These are phyloP conservation scores for Theocolax elegans DNA, from an alignment of 1,140 invertebrate species.

Conservation along the genomic window DNA sequence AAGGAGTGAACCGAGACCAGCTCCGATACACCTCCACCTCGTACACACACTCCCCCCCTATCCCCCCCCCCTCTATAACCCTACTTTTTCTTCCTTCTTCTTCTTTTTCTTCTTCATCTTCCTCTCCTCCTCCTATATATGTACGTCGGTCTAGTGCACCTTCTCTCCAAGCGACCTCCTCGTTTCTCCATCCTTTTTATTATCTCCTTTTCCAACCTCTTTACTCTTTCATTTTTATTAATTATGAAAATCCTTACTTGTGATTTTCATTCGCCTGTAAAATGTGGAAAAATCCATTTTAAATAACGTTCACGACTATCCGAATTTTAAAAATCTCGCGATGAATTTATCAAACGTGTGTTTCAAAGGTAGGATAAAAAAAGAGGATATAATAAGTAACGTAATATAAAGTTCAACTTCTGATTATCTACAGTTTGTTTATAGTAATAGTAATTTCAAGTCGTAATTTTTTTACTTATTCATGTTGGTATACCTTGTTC, in stretches of 20 bases:
- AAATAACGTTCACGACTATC: too few species aligned
- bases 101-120: not conserved
- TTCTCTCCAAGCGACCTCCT: not conserved
- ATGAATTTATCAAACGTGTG: too few species aligned
- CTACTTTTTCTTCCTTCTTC: not conserved
- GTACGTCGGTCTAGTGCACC: constrained; percentile 17
- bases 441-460: too few species aligned
- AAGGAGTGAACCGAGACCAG: not conserved
- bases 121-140: not conserved
- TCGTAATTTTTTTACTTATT: too few species aligned
- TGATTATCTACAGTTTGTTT: too few species aligned
- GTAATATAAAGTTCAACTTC: not conserved
- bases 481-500: too few species aligned
- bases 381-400: not conserved
- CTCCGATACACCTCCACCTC: constrained; percentile 7
- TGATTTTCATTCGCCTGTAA: too few species aligned
- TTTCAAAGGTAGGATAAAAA: too few species aligned
- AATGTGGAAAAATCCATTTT: too few species aligned
- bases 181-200: not conserved
- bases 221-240: not conserved
- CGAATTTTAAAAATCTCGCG: too few species aligned
- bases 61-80: not conserved
- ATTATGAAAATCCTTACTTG: too few species aligned
- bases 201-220: not conserved
- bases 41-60: not conserved